Percentiles rank a stretch among this genome's conserved stretches.
These are phyloP conservation scores for Ischnus inquisitorius DNA, from an alignment of 2,888 invertebrate species.

Conservation along the genomic window DNA sequence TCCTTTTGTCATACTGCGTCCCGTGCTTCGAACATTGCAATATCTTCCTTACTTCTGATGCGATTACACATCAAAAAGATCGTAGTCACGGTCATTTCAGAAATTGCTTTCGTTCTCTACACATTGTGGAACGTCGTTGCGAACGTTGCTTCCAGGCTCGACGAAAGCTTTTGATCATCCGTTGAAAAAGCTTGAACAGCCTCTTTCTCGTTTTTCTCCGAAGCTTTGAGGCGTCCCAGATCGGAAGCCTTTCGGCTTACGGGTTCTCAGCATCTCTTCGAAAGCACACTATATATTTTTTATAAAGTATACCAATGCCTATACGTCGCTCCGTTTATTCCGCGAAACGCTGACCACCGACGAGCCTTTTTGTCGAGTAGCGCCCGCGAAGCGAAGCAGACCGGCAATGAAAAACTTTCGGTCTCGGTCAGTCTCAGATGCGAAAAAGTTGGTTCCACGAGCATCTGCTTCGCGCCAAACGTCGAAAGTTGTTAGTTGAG, in stretches of 20 bases:
- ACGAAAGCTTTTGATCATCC: conserved; percentile 59
- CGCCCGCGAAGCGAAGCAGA: conserved; percentile 9
- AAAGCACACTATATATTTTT: conserved; percentile 15
- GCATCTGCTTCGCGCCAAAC: conserved; percentile 13
- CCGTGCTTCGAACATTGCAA: not conserved
- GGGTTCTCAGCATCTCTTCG: conserved; percentile 34
- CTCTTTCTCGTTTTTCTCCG: conserved; percentile 42
- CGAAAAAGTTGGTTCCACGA: conserved; percentile 34
- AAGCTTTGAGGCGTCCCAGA: conserved; percentile 51
- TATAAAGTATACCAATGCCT: conserved; percentile 27
- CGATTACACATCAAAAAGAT: conserved; percentile 3
- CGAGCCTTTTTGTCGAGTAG: conserved; percentile 25
- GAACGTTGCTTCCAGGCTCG: conserved; percentile 36
- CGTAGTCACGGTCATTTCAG: conserved; percentile 24
- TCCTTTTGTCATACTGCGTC: not conserved
- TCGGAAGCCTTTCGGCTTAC: conserved; percentile 48
- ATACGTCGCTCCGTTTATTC: conserved; percentile 64
- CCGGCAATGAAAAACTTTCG: conserved; percentile 32
- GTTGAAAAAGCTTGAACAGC: conserved; percentile 59
- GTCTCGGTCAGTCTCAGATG: conserved; percentile 18
- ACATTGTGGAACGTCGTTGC: not conserved
- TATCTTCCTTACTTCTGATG: not conserved
- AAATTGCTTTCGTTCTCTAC: conserved; percentile 46
- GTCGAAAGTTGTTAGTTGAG: conserved; percentile 9
- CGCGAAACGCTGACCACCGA: conserved; percentile 50